Evolutionary conservation across 2,888 invertebrate species (phyloP).

Genomic region (Megalurothrips usitatus): DNA sequence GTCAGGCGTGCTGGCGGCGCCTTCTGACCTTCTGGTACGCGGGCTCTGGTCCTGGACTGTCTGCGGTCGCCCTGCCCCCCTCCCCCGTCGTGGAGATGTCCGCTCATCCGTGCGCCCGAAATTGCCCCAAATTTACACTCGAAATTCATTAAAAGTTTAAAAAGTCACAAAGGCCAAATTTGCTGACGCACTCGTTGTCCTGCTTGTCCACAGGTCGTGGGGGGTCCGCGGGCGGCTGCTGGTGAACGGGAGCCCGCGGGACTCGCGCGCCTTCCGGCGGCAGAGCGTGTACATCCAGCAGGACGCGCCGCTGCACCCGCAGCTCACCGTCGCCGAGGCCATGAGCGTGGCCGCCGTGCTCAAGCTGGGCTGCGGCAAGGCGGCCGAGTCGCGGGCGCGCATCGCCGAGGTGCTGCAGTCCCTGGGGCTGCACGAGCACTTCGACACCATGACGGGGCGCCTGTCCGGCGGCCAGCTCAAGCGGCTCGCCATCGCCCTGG

Average conservation of each 20-base stretch:
- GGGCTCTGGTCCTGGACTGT: too few relatives aligned
- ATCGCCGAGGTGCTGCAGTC: conserved; percentile 73
- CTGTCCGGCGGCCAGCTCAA: conserved; percentile 90
- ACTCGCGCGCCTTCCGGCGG: not conserved
- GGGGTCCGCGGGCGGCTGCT: not conserved
- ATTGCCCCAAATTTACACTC: too few relatives aligned
- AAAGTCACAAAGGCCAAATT: too few relatives aligned
- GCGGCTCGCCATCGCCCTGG: conserved; percentile 82
- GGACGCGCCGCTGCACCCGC: conserved; percentile 73
- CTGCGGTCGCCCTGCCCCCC: too few relatives aligned
- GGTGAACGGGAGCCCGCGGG: not conserved
- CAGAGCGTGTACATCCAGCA: conserved; percentile 72
- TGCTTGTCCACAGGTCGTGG: not conserved
- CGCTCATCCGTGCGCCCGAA: too few relatives aligned
- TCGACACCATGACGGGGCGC: conserved; percentile 62
- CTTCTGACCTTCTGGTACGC: too few relatives aligned
- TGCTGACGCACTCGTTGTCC: not conserved
- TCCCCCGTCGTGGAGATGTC: too few relatives aligned
- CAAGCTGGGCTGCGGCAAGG: conserved; percentile 61
- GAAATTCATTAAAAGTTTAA: too few relatives aligned
- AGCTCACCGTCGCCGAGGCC: conserved; percentile 79
- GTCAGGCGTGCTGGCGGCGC: too few relatives aligned
- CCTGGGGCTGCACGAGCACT: conserved; percentile 63
- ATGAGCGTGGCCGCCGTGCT: conserved; percentile 82
- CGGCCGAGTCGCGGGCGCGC: conserved; percentile 49